These are phyloP conservation scores for Geodia barretti DNA, from an alignment of 37 sponge, comb jelly and placozoan species.

Conservation along the genomic window DNA sequence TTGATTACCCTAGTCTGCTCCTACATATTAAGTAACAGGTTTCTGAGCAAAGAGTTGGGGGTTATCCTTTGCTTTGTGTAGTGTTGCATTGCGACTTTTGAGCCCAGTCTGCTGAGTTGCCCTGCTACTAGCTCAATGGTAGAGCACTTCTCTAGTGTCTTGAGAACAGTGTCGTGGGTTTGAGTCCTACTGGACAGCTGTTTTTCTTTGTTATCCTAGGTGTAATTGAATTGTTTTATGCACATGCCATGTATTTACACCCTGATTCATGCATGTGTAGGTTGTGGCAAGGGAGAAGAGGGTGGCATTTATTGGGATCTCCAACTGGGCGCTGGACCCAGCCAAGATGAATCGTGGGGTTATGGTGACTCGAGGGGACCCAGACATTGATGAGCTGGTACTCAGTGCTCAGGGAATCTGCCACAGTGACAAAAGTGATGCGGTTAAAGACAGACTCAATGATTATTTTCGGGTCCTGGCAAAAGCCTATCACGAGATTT, in stretches of 20 bases:
- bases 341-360: conserved; percentile 96
- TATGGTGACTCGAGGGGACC: conserved; percentile 79
- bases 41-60: too few relatives aligned
- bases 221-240: too few relatives aligned
- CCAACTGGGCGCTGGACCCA: conserved; percentile 94
- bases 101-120: too few relatives aligned
- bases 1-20: background rate
- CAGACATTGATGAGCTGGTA: conserved; percentile 62
- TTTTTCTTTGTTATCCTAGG: too few relatives aligned
- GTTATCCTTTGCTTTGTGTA: too few relatives aligned
- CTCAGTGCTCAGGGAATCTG: conserved; percentile 82
- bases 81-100: too few relatives aligned
- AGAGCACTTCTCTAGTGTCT: background rate
- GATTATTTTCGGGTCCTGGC: conserved; percentile 49
- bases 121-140: too few relatives aligned
- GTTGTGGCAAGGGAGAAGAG: conserved; percentile 44
- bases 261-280: conserved; percentile 1
- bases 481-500: conserved; percentile 58
- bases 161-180: too few relatives aligned
- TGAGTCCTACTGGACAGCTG: too few relatives aligned
- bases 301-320: conserved; percentile 89
- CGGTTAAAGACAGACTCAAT: conserved; percentile 34
- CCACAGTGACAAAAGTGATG: conserved; percentile 47
- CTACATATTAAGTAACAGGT: too few relatives aligned
- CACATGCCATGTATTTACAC: conserved; percentile 1